Base-by-base conservation (phyloP, 2,113 vertebrate genomes). In the Thamnaconus septentrionalis region DNA sequence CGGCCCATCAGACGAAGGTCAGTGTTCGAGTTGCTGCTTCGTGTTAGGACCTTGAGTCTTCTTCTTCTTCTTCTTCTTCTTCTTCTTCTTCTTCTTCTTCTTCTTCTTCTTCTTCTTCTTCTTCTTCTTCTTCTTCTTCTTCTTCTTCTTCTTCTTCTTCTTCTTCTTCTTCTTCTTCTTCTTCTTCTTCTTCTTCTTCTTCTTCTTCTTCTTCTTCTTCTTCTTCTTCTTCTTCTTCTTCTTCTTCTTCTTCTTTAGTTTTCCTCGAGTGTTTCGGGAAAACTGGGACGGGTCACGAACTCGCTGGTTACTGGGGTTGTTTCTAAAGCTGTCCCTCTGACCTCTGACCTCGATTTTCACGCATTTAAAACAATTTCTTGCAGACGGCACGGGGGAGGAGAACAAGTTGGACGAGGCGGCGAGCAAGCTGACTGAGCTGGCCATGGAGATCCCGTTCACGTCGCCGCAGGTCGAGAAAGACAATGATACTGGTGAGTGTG, bases 391-490 rank as follows among this genome's bases (percentile, higher is more conserved):
- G 3, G 1, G 31, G 8, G 44, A 52, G 0, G 3, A 57, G 0
- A 53, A 86, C 0, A 6, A 49, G 11, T 4, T 87, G 3, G 69
- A 63, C 0, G 6, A 65, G 0, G 53, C 86, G 0, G 89, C 62
- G 0, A n/a, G 4, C 4, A 58, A 7, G 6, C 61, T 93, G 62
- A 69, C 55, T 0, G 10, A 71, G 46, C 73, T 93, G 12, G 77
- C 65, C 0, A 69, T 83, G 43, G 66, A 86, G 2, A 62, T 91
- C 64, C 53, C 45, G 0, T 75, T 91, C 44, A 0, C 0, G 2
- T 48, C 50, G 10, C 53, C 71, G 1, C 65, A 82, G 0, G 0
- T 87, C 0, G 87, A 91, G 64, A 0, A 11, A 0, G 90, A 92
- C 54, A 0, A 64, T 0, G 8, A 3, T 1, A 41, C 75, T 0